phyloP scores from a whole-genome alignment of 64 coral and sea anemone genomes.

The Platygyra sinensis region DNA sequence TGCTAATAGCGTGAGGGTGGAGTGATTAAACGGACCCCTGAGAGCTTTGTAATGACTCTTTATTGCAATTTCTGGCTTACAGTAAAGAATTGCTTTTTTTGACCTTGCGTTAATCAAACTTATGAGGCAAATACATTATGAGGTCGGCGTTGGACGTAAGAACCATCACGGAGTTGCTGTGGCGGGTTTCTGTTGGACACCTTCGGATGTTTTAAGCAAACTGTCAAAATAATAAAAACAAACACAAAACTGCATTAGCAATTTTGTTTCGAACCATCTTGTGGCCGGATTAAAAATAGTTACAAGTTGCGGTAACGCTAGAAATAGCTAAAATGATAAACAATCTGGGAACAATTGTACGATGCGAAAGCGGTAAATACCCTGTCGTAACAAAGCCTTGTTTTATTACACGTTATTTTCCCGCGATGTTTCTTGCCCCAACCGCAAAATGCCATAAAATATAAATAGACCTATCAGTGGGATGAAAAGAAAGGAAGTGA shows the following conservation, averaged over 20 bases:
- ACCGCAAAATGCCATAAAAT: slow-evolving; percentile 9
- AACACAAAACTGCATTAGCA: background rate
- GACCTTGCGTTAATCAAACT: slow-evolving; percentile 17
- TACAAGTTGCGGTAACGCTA: background rate
- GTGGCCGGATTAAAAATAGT: background rate
- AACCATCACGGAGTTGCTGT: background rate
- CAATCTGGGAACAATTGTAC: background rate
- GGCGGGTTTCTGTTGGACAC: background rate
- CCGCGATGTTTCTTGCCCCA: slow-evolving; percentile 1
- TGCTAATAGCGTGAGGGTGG: slow-evolving; percentile 38
- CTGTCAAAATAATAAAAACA: background rate
- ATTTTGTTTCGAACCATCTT: background rate
- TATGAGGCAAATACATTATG: background rate
- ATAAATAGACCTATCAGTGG: slow-evolving; percentile 20
- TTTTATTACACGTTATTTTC: background rate
- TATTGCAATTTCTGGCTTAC: slow-evolving; percentile 29
- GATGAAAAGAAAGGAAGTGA: slow-evolving; percentile 1
- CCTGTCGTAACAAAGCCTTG: background rate
- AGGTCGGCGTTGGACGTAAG: background rate
- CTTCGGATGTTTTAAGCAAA: background rate
- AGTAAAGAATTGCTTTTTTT: slow-evolving; percentile 9
- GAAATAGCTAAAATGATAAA: background rate
- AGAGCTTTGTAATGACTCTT: slow-evolving; percentile 33
- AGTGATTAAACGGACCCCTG: slow-evolving; percentile 26
- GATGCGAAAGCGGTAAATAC: background rate